A percentile compares a stretch with the other conserved stretches of the same genome.
Evolutionary conservation across 2,888 invertebrate species (phyloP).

Genomic region (Chrysolina haemoptera): DNA sequence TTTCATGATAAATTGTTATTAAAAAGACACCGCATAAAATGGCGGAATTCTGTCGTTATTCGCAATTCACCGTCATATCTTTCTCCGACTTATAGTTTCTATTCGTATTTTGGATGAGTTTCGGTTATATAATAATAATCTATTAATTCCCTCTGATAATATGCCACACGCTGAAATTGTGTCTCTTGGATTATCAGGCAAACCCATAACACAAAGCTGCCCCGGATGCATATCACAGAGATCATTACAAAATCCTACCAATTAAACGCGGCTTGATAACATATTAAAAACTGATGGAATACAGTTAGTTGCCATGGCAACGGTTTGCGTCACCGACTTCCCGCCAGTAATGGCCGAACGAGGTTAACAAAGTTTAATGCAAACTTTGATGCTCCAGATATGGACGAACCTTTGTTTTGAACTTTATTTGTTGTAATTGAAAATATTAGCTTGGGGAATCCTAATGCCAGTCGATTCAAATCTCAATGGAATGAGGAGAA

Average conservation of each 20-base stretch:
- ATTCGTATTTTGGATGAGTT: too few species aligned
- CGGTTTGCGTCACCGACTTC: conserved; percentile 27
- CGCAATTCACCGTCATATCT: too few species aligned
- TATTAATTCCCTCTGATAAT: too few species aligned
- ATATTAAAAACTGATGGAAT: conserved; percentile 28
- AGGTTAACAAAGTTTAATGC: conserved; percentile 8
- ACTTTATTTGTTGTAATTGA: conserved; percentile 30
- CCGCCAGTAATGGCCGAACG: conserved; percentile 22
- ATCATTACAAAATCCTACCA: conserved; percentile 15
- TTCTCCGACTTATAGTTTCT: too few species aligned
- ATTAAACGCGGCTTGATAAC: conserved; percentile 12
- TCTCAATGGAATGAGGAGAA: background rate
- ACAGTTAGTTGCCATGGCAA: conserved; percentile 28
- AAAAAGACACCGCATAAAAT: too few species aligned
- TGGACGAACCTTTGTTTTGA: conserved; percentile 32
- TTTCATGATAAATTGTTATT: too few species aligned
- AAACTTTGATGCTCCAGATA: conserved; percentile 32
- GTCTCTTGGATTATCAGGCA: background rate
- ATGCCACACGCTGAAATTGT: background rate
- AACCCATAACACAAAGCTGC: background rate
- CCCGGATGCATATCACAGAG: conserved; percentile 1
- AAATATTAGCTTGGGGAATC: conserved; percentile 21
- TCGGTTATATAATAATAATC: too few species aligned
- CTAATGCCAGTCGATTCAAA: background rate
- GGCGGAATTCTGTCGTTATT: too few species aligned